Percentiles rank a stretch among this genome's conserved stretches.
phyloP scores from a whole-genome alignment of 2,797 vertebrate genomes.

The Anabas testudineus region DNA sequence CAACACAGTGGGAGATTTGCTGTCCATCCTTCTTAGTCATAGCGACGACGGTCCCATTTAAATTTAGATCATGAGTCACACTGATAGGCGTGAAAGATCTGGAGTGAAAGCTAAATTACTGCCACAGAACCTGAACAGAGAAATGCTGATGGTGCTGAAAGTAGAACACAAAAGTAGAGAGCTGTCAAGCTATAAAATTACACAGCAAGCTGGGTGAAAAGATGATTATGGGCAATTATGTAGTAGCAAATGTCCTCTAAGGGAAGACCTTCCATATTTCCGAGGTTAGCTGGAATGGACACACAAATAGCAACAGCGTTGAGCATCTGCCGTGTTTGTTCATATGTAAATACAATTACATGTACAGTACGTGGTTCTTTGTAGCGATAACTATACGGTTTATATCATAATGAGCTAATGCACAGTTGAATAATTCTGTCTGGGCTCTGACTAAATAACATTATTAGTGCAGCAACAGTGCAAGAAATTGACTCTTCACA shows the following conservation, averaged over 20 bases:
- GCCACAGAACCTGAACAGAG: conserved; percentile 64
- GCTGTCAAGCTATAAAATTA: conserved; percentile 75
- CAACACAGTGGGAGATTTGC: background rate
- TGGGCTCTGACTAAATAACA: background rate
- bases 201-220: conserved; percentile 67
- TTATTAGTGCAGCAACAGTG: background rate
- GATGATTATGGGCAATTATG: conserved; percentile 80
- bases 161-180: conserved; percentile 70
- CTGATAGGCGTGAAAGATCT: conserved; percentile 61
- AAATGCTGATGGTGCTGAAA: conserved; percentile 75
- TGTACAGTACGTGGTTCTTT: background rate
- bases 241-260: conserved; percentile 59
- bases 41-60: conserved; percentile 40
- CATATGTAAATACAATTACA: background rate
- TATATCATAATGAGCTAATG: background rate
- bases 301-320: conserved; percentile 23
- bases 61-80: conserved; percentile 65
- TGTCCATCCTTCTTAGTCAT: conserved; percentile 40
- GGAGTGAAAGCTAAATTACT: conserved; percentile 73
- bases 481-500: no score
- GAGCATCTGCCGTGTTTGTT: conserved; percentile 35
- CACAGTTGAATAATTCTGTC: background rate
- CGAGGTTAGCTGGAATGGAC: conserved; percentile 50
- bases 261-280: conserved; percentile 60
- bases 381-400: background rate